A percentile compares a stretch with the other conserved stretches of the same genome.
Evolutionary conservation across 2,797 vertebrate genomes (phyloP).

Genomic region (Buceros bicornis): DNA sequence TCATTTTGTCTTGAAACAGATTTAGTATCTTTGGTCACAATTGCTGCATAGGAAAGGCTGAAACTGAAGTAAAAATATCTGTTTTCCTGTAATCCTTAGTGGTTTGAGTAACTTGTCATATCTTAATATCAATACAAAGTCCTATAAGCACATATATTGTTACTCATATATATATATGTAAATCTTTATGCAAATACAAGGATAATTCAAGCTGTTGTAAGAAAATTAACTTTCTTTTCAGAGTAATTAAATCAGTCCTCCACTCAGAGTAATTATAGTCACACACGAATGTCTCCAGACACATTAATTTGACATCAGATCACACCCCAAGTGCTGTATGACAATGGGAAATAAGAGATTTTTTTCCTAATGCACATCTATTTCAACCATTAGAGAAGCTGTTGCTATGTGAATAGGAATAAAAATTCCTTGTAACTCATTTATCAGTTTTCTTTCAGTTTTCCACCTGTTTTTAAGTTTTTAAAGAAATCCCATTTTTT

Average conservation of each 20-base stretch:
- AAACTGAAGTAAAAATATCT: not conserved
- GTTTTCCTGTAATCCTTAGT: not conserved
- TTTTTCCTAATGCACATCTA: not conserved
- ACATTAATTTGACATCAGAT: slow-evolving; percentile 4
- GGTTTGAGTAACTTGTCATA: not conserved
- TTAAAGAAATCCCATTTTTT: not conserved
- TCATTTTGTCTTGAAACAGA: not conserved
- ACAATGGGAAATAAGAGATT: not conserved
- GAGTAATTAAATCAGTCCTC: not conserved
- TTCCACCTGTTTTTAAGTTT: not conserved
- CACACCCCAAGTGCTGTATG: not conserved
- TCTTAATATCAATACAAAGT: not conserved
- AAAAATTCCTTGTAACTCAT: not conserved
- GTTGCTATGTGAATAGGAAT: not conserved
- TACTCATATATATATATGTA: not conserved
- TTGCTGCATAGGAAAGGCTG: not conserved
- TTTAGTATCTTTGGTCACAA: not conserved
- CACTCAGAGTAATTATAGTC: not conserved
- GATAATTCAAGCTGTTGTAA: not conserved
- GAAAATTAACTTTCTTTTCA: not conserved
- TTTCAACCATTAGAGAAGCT: not conserved
- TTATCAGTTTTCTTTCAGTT: not conserved
- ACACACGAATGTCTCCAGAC: not conserved
- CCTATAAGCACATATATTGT: not conserved
- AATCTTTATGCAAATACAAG: not conserved